Percentiles rank a stretch among this genome's conserved stretches.
Evolutionary conservation across 1,140 invertebrate species (phyloP).

Genomic region (Chironomus striatipennis): DNA sequence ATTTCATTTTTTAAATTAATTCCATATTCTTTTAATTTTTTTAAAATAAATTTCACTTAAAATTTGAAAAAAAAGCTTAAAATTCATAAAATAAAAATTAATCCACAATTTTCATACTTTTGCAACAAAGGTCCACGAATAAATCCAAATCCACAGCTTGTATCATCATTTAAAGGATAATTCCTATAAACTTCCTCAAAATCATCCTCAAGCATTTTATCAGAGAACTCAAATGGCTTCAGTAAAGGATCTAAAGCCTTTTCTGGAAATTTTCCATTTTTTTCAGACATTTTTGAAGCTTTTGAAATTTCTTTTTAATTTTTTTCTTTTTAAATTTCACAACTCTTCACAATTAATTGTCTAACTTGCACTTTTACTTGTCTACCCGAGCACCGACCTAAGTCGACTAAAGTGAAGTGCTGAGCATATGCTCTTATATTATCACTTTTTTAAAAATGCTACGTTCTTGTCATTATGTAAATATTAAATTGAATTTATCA

Average conservation of each 20-base stretch:
- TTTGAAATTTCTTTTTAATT: not conserved
- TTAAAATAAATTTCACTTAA: too few relatives aligned
- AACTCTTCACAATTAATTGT: not conserved
- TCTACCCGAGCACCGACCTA: not conserved
- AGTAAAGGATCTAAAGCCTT: too few relatives aligned
- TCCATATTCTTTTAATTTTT: too few relatives aligned
- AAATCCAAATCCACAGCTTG: conserved; percentile 53
- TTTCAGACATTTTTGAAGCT: not conserved
- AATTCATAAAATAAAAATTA: too few relatives aligned
- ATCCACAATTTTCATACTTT: conserved; percentile 28
- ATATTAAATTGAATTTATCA: not conserved
- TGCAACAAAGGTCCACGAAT: conserved; percentile 49
- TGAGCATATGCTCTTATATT: conserved; percentile 12
- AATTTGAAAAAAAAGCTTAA: too few relatives aligned
- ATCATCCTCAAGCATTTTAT: conserved; percentile 35
- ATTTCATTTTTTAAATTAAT: too few relatives aligned
- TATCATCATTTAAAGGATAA: conserved; percentile 50
- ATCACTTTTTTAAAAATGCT: not conserved
- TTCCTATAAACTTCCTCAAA: conserved; percentile 45
- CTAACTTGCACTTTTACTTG: not conserved
- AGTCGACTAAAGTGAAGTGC: not conserved
- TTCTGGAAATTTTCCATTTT: not conserved
- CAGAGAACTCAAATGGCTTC: not conserved
- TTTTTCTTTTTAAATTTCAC: not conserved
- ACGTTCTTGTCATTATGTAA: not conserved